Evolutionary conservation across 2,113 vertebrate genomes (phyloP).

Genomic region (Brachionichthys hirsutus): DNA sequence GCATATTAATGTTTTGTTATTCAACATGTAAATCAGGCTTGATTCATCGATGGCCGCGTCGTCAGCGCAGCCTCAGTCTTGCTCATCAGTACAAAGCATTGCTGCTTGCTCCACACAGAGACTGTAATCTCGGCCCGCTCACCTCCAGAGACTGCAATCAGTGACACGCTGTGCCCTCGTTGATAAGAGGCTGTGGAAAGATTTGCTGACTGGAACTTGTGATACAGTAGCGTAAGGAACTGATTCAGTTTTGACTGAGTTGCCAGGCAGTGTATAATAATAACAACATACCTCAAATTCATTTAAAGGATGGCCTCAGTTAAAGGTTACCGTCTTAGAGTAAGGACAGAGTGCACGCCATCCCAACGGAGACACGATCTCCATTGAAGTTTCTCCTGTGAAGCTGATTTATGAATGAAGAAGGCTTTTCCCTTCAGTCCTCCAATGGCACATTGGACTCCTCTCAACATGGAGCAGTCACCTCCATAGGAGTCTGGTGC

Average conservation of each 20-base stretch:
- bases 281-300: neutral
- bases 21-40: slow-evolving; percentile 65
- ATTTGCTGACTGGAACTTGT: slow-evolving; percentile 36
- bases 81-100: slow-evolving; percentile 57
- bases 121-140: slow-evolving; percentile 54
- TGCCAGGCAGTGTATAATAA: neutral
- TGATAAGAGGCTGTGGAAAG: slow-evolving; percentile 51
- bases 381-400: too few species aligned
- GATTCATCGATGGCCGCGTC: slow-evolving; percentile 49
- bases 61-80: slow-evolving; percentile 37
- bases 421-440: too few species aligned
- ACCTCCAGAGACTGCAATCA: slow-evolving; percentile 69
- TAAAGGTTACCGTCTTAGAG: too few species aligned
- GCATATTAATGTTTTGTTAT: slow-evolving; percentile 42
- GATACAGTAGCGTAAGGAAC: slow-evolving; percentile 12
- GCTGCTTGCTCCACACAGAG: slow-evolving; percentile 60
- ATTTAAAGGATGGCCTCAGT: neutral
- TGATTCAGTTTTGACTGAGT: slow-evolving; percentile 21
- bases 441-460: too few species aligned
- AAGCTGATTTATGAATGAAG: too few species aligned
- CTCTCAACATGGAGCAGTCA: too few species aligned
- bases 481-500: too few species aligned
- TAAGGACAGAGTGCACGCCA: too few species aligned
- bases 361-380: too few species aligned
- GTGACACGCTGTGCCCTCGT: slow-evolving; percentile 64